Base-by-base conservation (phyloP, 2,797 vertebrate species). In the Emydoidea blandingii region DNA sequence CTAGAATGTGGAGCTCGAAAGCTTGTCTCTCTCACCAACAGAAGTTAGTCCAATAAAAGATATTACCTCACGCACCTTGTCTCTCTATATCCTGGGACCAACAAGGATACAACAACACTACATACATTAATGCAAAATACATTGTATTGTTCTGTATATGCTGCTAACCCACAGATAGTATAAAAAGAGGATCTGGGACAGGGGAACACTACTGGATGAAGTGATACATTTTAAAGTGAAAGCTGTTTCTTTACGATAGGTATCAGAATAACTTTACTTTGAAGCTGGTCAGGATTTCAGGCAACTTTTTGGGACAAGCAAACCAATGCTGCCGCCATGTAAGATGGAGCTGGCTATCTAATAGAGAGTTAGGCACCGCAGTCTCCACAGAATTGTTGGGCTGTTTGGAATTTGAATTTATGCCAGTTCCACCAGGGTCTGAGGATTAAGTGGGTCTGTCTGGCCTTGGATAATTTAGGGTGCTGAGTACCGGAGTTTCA, bases 321-420 rank as follows among this genome's bases (percentile, higher is more conserved):
- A 83, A 23, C 18, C 1, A 1, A n/a, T 0, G 1, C 47, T 1
- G 3, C 1, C 29, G n/a, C 34, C 1, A 1, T 14, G 27, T 37
- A 37, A 2, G 4, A 72, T 91, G 86, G 44, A 93, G 27, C 68
- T 76, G 82, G 19, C 47, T 34, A 49, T 0, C 4, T 78, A 5
- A 87, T 8, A 53, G 52, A 56, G 19, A 56, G 54, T 21, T 31
- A 59, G 65, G n/a, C n/a, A 44, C 3, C 0, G 0, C 34, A 1
- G 2, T 14, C 18, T 5, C 23, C 49, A 37, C 2, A 37, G 5
- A 14, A 79, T 0, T 3, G 80, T 12, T 1, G 0, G 31, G 52
- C 37, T 84, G 83, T 6, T 37, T 4, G 18, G 44, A 82, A 85
- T 50, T 91, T 68, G 2, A 1, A 81, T 54, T 3, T n/a, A 16